Conservation (phyloP, 2,797 vertebrate species). For the Dallia pectoralis region DNA sequence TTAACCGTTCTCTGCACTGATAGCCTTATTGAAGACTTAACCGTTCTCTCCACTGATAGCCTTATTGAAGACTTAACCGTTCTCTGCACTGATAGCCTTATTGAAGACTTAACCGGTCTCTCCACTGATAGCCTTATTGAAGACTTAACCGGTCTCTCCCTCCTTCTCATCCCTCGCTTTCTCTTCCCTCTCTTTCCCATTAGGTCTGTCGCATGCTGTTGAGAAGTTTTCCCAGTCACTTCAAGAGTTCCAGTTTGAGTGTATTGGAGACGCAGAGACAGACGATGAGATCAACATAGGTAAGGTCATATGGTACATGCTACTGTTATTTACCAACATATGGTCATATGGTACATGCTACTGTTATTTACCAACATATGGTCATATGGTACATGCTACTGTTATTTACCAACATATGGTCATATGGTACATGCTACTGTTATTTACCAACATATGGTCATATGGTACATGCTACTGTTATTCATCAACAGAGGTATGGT, state of each 20-base stretch:
- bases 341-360: constrained; percentile 7
- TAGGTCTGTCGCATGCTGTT: constrained; percentile 85
- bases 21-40: too few species aligned
- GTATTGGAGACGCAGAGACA: constrained; percentile 88
- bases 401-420: constrained; percentile 49
- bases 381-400: too few species aligned
- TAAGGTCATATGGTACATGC: constrained; percentile 40
- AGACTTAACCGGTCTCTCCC: too few species aligned
- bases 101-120: too few species aligned
- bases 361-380: constrained; percentile 49
- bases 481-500: constrained; percentile 81
- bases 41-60: too few species aligned
- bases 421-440: too few species aligned
- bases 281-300: constrained; percentile 90
- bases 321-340: constrained; percentile 42
- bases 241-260: constrained; percentile 89
- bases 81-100: too few species aligned
- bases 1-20: too few species aligned
- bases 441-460: constrained; percentile 48
- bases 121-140: too few species aligned
- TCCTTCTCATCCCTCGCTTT: constrained; percentile 1
- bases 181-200: neutral
- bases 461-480: too few species aligned
- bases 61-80: too few species aligned
- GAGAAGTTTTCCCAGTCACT: constrained; percentile 88